Base-by-base conservation (phyloP, 2,113 vertebrate genomes). In the Lathamus discolor region DNA sequence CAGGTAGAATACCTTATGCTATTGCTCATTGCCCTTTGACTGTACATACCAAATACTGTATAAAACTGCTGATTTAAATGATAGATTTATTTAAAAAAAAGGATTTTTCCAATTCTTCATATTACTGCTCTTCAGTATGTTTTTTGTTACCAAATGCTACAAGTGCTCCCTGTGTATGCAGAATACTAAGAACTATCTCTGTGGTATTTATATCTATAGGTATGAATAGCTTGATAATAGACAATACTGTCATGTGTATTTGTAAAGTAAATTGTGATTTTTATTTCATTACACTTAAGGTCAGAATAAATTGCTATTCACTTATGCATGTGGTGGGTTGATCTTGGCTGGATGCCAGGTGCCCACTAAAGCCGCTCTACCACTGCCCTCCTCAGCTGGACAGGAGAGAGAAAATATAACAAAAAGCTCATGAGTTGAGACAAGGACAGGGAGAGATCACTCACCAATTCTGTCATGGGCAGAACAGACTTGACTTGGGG, bases 391-490 rank as follows among this genome's bases (percentile, higher is more conserved):
- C 22, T 28, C 17, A 61, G 20, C 13, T 37, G 54, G 39, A 27
- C 19, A 43, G 0, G 3, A 46, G 27, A 72, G 25, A 72, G 22
- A 24, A 54, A 67, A 29, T 37, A 4, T 6, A 29, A n/a, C 6
- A 17, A 46, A 31, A 54, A 54, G 46, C 7, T 48, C 52, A 11
- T 78, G 39, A 23, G 46, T 25, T 0, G 1, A 62, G n/a, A 67
- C 41, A 29, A 43, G n/a, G 31, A 33, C 29, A 43, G 59, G 29
- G 24, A 35, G 29, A 61, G 17, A 35, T 33, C 37, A 17, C 6
- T 24, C 24, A 17, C 28, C 20, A 23, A 4, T 28, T 20, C 2
- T 0, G 0, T 33, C 22, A 19, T 0, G 1, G 37, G 37, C 33
- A 52, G 61, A 83, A 14, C 17, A 31, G 19, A 35, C 8, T 59